Base-by-base conservation (phyloP, 2,888 invertebrate genomes). In the Acleris holmiana region DNA sequence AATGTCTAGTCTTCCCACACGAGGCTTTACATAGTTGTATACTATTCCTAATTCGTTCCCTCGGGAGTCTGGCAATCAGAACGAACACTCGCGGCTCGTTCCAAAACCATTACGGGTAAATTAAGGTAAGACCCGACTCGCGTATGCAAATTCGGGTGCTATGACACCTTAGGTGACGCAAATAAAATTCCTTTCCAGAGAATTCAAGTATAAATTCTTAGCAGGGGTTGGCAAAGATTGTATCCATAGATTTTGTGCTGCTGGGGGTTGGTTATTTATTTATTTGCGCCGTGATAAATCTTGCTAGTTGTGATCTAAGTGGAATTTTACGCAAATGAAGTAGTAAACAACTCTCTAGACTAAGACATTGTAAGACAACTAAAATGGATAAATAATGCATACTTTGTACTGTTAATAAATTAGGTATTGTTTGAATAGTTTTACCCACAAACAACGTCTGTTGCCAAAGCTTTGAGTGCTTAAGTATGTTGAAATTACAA, bases 61-160 rank as follows among this genome's bases (percentile, higher is more conserved):
- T 44, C 8, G 88, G 84, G 89, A 84, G 88, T 89, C 88, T 89
- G 81, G 88, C 86, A 89, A 89, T 89, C 89, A 85, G 82, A 77
- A 81, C 77, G 76, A 79, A 77, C 82, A 77, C 81, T 80, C 79
- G 78, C 82, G 79, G 82, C 84, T 85, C 86, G 84, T 88, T 86
- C 78, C 77, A 82, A 88, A 85, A 76, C 85, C 88, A 89, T 91
- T 90, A 89, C 79, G 83, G 85, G 81, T 87, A 87, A 88, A 91
- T 91, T 88, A 89, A 89, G 84, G 79, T 73, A 78, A 78, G 83
- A 87, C 86, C 81, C 80, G 77, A 76, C 79, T 75, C 75, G 71
- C 74, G 79, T 82, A 86, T 84, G 84, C 81, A 84, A 80, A 82
- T 80, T 75, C 72, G 70, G 69, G 72, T 68, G 70, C 74, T 68